Evolutionary conservation across 2,797 vertebrate species (phyloP).

Genomic region (Steatocranus sp.): DNA sequence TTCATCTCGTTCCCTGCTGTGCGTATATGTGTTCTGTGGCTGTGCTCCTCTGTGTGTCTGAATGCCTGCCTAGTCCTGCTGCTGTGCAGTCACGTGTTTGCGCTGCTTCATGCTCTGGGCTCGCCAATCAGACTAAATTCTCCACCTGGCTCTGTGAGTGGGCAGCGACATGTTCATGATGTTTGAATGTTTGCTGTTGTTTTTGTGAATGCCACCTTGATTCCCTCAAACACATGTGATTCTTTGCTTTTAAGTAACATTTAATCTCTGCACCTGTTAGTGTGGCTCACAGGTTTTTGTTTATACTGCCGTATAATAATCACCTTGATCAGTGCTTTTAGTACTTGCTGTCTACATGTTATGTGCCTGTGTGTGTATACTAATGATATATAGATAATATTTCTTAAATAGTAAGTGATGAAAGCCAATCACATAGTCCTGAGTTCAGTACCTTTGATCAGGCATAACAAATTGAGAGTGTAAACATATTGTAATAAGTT

Average conservation of each 20-base stretch:
- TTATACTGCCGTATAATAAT: neutral
- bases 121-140: constrained; percentile 9
- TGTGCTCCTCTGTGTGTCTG: constrained; percentile 49
- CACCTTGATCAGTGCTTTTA: neutral
- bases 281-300: neutral
- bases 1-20: constrained; percentile 47
- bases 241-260: constrained; percentile 8
- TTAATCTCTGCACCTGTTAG: neutral
- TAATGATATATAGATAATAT: neutral
- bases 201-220: constrained; percentile 12
- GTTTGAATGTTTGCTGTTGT: constrained; percentile 13
- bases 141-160: constrained; percentile 24
- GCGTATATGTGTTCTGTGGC: constrained; percentile 30
- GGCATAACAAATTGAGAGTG: neutral
- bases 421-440: neutral
- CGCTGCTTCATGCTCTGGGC: constrained; percentile 19
- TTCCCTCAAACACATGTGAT: neutral
- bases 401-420: neutral
- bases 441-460: neutral
- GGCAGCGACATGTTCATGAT: neutral
- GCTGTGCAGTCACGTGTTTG: constrained; percentile 18
- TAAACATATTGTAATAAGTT: neutral
- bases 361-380: neutral
- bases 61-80: constrained; percentile 34
- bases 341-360: neutral